A percentile compares a stretch with the other conserved stretches of the same genome.
phyloP scores from a whole-genome alignment of 1,140 invertebrate species.

The Bombus pyrosoma region DNA sequence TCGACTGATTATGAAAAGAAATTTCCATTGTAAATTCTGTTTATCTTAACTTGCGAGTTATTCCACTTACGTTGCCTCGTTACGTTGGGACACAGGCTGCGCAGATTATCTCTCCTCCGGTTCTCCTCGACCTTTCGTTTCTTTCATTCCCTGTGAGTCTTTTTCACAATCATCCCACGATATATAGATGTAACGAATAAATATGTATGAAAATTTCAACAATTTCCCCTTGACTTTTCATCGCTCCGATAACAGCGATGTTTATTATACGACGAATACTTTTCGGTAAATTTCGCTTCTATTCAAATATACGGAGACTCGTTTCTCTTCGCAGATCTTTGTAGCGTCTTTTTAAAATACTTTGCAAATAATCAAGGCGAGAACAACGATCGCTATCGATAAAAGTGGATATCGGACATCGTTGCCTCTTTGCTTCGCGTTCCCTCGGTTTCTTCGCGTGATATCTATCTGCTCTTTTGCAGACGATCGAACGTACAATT shows the following conservation, averaged over 20 bases:
- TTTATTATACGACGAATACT: too few relatives aligned
- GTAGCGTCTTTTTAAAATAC: too few relatives aligned
- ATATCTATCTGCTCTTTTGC: too few relatives aligned
- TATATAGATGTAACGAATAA: neutral
- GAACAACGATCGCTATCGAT: too few relatives aligned
- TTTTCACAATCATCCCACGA: neutral
- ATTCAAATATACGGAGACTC: too few relatives aligned
- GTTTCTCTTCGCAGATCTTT: too few relatives aligned
- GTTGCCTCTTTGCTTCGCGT: too few relatives aligned
- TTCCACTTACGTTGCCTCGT: neutral
- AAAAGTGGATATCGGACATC: too few relatives aligned
- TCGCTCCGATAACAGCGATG: neutral
- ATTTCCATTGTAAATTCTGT: slow-evolving; percentile 54
- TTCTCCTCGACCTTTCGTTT: neutral
- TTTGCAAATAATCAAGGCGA: too few relatives aligned
- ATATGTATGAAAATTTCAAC: neutral
- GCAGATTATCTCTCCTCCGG: slow-evolving; percentile 8
- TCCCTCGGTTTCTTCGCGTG: too few relatives aligned
- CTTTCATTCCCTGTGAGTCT: neutral
- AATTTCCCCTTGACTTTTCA: neutral
- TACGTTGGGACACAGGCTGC: neutral
- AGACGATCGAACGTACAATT: too few relatives aligned
- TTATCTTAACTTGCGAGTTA: slow-evolving; percentile 41
- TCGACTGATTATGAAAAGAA: slow-evolving; percentile 49
- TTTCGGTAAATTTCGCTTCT: too few relatives aligned